Base-by-base conservation (phyloP, 2,888 invertebrate genomes). In the Beris morrisii region DNA sequence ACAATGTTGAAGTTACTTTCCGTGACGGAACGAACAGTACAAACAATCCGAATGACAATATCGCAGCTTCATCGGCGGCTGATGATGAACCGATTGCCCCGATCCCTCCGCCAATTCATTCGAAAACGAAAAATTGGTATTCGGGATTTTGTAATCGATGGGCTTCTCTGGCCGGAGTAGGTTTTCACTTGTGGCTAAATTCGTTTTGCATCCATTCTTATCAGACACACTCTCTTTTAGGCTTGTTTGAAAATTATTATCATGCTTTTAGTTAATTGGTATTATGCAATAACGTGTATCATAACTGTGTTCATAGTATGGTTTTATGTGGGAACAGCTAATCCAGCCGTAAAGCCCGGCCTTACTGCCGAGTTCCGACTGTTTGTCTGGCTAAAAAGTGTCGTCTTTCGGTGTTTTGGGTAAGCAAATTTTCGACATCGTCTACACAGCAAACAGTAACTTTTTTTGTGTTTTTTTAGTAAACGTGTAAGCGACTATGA, bases 321-420 rank as follows among this genome's bases (percentile, higher is more conserved):
- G 91, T 86, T 94, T 75, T 97, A 97, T 82, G 95, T 97, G 71
- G 95, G 96, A 52, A 91, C 93, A 61, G 93, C 94, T 6, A 96
- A 95, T 82, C 97, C 97, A 7, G 96, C 96, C 4, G 94, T 95
- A 6, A 95, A 94, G 76, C 96, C 96, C 0, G 97, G 97, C 50
- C 83, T 92, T 32, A 91, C 93, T 0, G 87, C 90, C 0, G 92
- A 93, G 77, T 93, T 93, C 76, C 86, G 87, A 72, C 88, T 93
- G 74, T 87, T 92, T 73, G 85, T 85, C 58, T 93, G 92, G 93
- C 77, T 92, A 28, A 91, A 88, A 78, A 86, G 85, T 73, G 82
- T 87, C 2, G 82, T 92, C 70, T 83, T 92, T 61, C 85, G 88
- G 72, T 86, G 90, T 72, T 88, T 91, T 76, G 92, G 93, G 92